Conservation (phyloP, 2,797 vertebrate genomes). For the Lateolabrax maculatus region DNA sequence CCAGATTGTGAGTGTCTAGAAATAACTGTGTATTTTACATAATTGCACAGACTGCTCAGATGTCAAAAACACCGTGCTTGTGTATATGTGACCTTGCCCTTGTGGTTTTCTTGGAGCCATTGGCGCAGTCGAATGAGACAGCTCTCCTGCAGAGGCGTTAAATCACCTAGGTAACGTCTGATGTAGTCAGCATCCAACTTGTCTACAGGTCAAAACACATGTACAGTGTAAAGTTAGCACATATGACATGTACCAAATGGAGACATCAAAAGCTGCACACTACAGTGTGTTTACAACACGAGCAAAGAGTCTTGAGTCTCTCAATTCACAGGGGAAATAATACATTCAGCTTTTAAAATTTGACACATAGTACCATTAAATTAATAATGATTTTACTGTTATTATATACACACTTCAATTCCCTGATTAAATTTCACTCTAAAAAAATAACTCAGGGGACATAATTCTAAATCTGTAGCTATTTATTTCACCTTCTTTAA, state of each 20-base stretch:
- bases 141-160: constrained; percentile 96
- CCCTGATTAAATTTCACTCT: not conserved
- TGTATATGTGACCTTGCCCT: constrained; percentile 90
- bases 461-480: not conserved
- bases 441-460: no score
- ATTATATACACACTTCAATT: not conserved
- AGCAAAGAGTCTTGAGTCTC: not conserved
- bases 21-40: constrained; percentile 24
- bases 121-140: constrained; percentile 94
- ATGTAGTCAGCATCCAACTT: constrained; percentile 97
- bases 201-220: constrained; percentile 81
- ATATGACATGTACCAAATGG: not conserved
- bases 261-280: not conserved
- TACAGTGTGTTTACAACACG: not conserved
- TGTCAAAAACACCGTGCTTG: constrained; percentile 6
- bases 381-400: not conserved
- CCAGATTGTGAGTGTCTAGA: not conserved
- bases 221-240: constrained; percentile 34
- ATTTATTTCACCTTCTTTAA: not conserved
- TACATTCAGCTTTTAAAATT: constrained; percentile 3
- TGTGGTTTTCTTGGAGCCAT: constrained; percentile 96
- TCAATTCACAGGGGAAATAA: not conserved
- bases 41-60: constrained; percentile 21
- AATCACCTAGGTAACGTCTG: constrained; percentile 93
- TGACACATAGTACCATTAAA: not conserved